Evolutionary conservation across 2,113 vertebrate species (phyloP).

Genomic region (Calidris pugnax): DNA sequence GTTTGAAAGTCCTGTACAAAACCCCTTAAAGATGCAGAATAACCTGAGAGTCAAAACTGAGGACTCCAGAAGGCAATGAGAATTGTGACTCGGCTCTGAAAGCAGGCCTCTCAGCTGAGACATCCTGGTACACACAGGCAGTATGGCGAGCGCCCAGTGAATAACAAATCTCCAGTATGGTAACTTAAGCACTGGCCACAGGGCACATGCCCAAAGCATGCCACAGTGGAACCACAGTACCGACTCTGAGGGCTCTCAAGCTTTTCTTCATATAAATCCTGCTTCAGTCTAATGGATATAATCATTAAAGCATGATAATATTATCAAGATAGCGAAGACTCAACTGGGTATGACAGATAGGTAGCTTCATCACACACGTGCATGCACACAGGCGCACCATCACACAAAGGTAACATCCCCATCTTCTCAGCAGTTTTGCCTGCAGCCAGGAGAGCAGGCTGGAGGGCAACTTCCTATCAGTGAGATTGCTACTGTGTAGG

Average conservation of each 20-base stretch:
- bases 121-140: not conserved
- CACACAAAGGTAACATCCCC: not conserved
- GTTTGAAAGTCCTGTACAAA: not conserved
- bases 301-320: not conserved
- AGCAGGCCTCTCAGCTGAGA: not conserved
- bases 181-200: not conserved
- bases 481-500: not conserved
- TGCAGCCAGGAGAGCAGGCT: not conserved
- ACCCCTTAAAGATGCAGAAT: not conserved
- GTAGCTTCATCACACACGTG: not conserved
- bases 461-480: not conserved
- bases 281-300: not conserved
- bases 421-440: not conserved
- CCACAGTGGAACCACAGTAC: fast-evolving
- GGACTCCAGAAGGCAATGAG: not conserved
- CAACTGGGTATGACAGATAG: not conserved
- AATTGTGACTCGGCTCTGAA: not conserved
- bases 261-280: not conserved
- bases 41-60: not conserved
- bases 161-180: not conserved
- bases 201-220: not conserved
- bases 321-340: not conserved
- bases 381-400: fast-evolving
- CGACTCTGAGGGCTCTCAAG: not conserved
- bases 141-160: fast-evolving